These are phyloP conservation scores for Protosalanx chinensis DNA, from an alignment of 2,797 vertebrate species.

Conservation along the genomic window DNA sequence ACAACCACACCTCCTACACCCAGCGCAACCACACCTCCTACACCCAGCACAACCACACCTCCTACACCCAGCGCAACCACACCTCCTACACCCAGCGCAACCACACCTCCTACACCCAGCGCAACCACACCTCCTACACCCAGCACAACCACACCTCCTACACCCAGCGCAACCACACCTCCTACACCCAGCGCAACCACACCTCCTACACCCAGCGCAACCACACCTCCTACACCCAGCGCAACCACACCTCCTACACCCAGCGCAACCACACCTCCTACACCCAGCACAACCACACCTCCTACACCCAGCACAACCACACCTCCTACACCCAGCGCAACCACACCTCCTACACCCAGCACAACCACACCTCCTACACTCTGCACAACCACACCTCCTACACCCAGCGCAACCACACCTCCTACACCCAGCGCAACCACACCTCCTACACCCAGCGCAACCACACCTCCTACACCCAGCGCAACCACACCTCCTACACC, in stretches of 20 bases:
- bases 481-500: constrained; percentile 51
- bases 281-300: constrained; percentile 52
- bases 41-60: constrained; percentile 55
- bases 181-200: constrained; percentile 56
- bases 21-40: constrained; percentile 47
- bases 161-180: constrained; percentile 54
- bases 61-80: constrained; percentile 56
- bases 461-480: constrained; percentile 42
- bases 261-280: constrained; percentile 53
- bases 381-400: constrained; percentile 14
- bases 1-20: constrained; percentile 51
- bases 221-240: constrained; percentile 48
- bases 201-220: constrained; percentile 49
- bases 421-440: constrained; percentile 53
- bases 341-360: constrained; percentile 42
- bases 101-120: constrained; percentile 47
- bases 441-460: constrained; percentile 53
- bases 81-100: constrained; percentile 49
- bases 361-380: constrained; percentile 37
- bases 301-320: constrained; percentile 53
- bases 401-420: constrained; percentile 52
- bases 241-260: constrained; percentile 46
- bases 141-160: constrained; percentile 47
- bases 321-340: constrained; percentile 53
- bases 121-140: constrained; percentile 51